Base-by-base conservation (phyloP, 1,140 invertebrate genomes). In the Halesus radiatus region DNA sequence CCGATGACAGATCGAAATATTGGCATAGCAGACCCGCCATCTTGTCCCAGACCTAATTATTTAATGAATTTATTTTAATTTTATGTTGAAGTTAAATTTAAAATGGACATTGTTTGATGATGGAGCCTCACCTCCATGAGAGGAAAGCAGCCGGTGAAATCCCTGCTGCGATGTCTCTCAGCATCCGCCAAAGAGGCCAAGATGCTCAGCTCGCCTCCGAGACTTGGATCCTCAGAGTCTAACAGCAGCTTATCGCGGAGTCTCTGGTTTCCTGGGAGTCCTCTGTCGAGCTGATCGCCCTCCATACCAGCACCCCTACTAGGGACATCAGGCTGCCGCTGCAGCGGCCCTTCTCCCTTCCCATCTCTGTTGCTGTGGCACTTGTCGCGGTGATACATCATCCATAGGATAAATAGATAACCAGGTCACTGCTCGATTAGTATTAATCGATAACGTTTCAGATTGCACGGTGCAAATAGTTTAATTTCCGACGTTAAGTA, bases 361-460 rank as follows among this genome's bases (percentile, higher is more conserved):
- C n/a, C 10, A 10, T 45, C 37, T 45, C 37, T 23, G 10, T 37
- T 26, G 56, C 32, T 45, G 75, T 58, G 6, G 60, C 60, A 64
- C 60, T 77, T 77, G 22, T 77, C 60, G 23, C 20, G 32, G 75
- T 20, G 37, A 77, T 66, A 77, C 76, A 77, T 77, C 60, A 77
- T 66, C 76, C 76, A 66, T 64, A 77, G 37, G 76, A 77, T 56
- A 18, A 29, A 77, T 18, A 37, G 37, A 45, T 32, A 32, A 56
- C 32, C 23, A 6, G 54, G 53, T 32, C n/a, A 37, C 37, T 13
- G 8, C 18, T 72, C 7, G 13, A 50, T 8, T 20, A 50, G 10
- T 52, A 18, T 20, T 22, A 50, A 70, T 7, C 62, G 62, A 26
- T 29, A 37, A 66, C 62, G 23, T 32, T 45, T 32, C 32, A 66